Conservation (phyloP, 1,140 invertebrate species). For the Drosophila arawakana region DNA sequence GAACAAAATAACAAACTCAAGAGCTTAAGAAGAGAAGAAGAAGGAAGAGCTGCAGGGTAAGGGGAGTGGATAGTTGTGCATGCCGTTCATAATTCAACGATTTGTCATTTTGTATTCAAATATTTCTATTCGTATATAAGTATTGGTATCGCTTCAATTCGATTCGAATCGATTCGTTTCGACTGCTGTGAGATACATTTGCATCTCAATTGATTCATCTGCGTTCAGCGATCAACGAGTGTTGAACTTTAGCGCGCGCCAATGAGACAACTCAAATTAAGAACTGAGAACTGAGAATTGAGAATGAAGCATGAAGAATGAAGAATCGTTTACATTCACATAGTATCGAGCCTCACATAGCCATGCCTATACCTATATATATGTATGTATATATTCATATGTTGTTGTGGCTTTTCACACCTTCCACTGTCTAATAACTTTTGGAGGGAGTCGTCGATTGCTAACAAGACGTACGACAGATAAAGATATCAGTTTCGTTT, state of each 20-base stretch:
- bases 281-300: background rate
- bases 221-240: constrained; percentile 45
- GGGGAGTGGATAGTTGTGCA: constrained; percentile 4
- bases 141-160: no score
- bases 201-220: constrained; percentile 73
- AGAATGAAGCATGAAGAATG: constrained; percentile 17
- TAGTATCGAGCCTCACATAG: no score
- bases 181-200: constrained; percentile 55
- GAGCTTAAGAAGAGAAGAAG: background rate
- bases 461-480: constrained; percentile 55
- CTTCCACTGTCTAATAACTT: constrained; percentile 58
- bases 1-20: background rate
- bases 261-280: constrained; percentile 18
- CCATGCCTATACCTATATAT: no score
- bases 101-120: constrained; percentile 82
- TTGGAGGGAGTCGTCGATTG: constrained; percentile 16
- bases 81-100: constrained; percentile 74
- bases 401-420: constrained; percentile 63
- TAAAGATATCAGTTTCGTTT: constrained; percentile 77
- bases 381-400: constrained; percentile 24
- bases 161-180: constrained; percentile 10
- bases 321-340: constrained; percentile 46
- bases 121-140: constrained; percentile 54
- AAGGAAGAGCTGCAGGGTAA: background rate
- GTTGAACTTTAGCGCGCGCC: constrained; percentile 75